Percentiles rank a stretch among this genome's conserved stretches.
Conservation (phyloP, 2,797 vertebrate species). For the Fistularia tabacaria region DNA sequence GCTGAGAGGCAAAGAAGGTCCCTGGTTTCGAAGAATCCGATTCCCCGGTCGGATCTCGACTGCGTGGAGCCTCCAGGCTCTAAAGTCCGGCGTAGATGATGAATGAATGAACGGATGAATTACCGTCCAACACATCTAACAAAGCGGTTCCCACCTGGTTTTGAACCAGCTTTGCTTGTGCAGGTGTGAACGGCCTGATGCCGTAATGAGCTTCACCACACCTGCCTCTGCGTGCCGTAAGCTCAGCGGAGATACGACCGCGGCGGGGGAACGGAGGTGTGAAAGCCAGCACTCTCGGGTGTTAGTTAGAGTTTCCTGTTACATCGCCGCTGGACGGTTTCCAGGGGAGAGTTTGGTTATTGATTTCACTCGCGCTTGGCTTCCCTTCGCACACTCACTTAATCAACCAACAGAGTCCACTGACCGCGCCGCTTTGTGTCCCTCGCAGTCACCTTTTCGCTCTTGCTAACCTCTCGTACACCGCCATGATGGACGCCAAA, state of each 20-base stretch:
- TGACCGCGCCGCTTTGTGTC: slow-evolving; percentile 1
- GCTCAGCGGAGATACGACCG: neutral
- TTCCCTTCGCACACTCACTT: slow-evolving; percentile 5
- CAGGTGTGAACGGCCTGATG: no score
- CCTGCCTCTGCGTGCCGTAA: slow-evolving; percentile 10
- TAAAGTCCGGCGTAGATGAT: no score
- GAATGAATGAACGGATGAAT: no score
- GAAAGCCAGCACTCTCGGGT: slow-evolving; percentile 55
- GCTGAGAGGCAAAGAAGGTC: no score
- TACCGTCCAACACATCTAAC: no score
- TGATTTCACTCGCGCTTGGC: slow-evolving; percentile 42
- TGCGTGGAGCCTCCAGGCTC: no score
- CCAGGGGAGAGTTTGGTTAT: slow-evolving; percentile 62
- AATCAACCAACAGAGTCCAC: neutral
- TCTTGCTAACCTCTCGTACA: slow-evolving; percentile 88
- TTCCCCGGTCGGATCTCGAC: no score
- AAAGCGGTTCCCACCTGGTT: no score
- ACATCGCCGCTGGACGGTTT: slow-evolving; percentile 49
- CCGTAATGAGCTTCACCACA: no score
- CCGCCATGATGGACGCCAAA: slow-evolving; percentile 97
- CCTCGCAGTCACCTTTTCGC: slow-evolving; percentile 92
- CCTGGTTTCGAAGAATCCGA: no score
- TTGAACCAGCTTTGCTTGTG: no score
- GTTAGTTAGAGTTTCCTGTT: slow-evolving; percentile 51
- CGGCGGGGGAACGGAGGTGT: slow-evolving; percentile 37